phyloP scores from a whole-genome alignment of 1,140 invertebrate species.

The Lepidurus arcticus region DNA sequence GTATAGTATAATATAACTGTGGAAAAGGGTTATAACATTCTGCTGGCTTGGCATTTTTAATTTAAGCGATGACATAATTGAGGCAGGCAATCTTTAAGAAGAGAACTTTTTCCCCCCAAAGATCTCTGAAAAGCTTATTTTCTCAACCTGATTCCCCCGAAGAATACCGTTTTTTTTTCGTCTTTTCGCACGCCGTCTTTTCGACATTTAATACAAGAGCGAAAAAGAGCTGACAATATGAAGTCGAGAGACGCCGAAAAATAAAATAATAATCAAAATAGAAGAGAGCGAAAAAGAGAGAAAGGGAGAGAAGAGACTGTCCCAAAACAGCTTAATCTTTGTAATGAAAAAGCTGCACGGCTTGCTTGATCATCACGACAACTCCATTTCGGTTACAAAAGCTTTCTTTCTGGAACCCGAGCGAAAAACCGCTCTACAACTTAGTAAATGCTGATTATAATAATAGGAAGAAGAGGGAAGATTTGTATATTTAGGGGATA shows the following conservation, averaged over 20 bases:
- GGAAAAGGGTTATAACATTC: neutral
- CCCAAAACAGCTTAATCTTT: slow-evolving; percentile 11
- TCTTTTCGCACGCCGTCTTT: neutral
- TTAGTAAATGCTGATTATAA: too few relatives aligned
- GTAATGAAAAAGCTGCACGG: slow-evolving; percentile 18
- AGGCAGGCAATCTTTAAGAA: neutral
- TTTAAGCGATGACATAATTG: slow-evolving; percentile 11
- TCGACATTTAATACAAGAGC: neutral
- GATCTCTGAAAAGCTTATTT: neutral
- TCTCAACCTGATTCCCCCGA: slow-evolving; percentile 17
- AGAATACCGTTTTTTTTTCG: neutral
- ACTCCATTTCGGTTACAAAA: neutral
- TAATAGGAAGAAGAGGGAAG: too few relatives aligned
- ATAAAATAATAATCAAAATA: neutral
- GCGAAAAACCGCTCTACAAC: neutral
- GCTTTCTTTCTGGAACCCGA: neutral
- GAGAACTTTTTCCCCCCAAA: neutral
- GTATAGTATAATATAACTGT: too few relatives aligned
- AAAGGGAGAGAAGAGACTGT: neutral
- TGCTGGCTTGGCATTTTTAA: slow-evolving; percentile 12
- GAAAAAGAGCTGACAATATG: neutral
- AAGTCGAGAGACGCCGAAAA: neutral
- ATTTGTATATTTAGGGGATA: too few relatives aligned
- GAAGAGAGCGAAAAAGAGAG: too few relatives aligned
- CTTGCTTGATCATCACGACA: slow-evolving; percentile 21